phyloP scores from a whole-genome alignment of 2,888 invertebrate species.

The Drosophila paracracens region DNA sequence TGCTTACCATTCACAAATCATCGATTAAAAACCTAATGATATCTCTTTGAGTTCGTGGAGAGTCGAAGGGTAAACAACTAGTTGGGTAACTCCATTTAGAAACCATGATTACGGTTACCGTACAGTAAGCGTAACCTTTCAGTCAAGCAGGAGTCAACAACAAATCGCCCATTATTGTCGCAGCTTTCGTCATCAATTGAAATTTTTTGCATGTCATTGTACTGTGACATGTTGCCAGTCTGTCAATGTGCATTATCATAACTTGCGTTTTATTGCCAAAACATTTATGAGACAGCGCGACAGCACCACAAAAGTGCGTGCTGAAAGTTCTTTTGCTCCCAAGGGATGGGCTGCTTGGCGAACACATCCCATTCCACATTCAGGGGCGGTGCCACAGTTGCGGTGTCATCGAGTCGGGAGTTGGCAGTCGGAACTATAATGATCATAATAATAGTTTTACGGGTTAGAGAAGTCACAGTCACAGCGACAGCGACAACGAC shows the following conservation, averaged over 20 bases:
- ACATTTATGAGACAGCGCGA: slow-evolving; percentile 68
- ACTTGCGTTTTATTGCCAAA: slow-evolving; percentile 75
- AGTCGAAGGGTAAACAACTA: not conserved
- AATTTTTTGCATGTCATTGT: slow-evolving; percentile 63
- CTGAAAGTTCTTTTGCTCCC: slow-evolving; percentile 46
- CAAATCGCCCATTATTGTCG: slow-evolving; percentile 61
- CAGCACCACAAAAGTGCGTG: slow-evolving; percentile 69
- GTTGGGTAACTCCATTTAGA: slow-evolving; percentile 1
- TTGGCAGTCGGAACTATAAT: slow-evolving; percentile 48
- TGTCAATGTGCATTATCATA: slow-evolving; percentile 74
- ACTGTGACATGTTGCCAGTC: slow-evolving; percentile 53
- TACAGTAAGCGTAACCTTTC: slow-evolving; percentile 25
- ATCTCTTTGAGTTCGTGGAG: not conserved
- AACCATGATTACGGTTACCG: not conserved
- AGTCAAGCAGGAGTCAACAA: slow-evolving; percentile 17
- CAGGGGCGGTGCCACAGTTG: slow-evolving; percentile 32
- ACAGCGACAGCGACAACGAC: slow-evolving; percentile 67
- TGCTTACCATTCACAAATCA: not conserved
- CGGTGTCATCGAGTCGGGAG: slow-evolving; percentile 26
- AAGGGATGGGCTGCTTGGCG: slow-evolving; percentile 1
- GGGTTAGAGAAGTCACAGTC: slow-evolving; percentile 78
- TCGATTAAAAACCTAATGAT: not conserved
- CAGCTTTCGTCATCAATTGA: slow-evolving; percentile 69
- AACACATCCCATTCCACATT: slow-evolving; percentile 1
- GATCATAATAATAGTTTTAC: slow-evolving; percentile 77